Percentiles rank a stretch among this genome's conserved stretches.
phyloP scores from a whole-genome alignment of 2,797 vertebrate species.

The Carduelis carduelis region DNA sequence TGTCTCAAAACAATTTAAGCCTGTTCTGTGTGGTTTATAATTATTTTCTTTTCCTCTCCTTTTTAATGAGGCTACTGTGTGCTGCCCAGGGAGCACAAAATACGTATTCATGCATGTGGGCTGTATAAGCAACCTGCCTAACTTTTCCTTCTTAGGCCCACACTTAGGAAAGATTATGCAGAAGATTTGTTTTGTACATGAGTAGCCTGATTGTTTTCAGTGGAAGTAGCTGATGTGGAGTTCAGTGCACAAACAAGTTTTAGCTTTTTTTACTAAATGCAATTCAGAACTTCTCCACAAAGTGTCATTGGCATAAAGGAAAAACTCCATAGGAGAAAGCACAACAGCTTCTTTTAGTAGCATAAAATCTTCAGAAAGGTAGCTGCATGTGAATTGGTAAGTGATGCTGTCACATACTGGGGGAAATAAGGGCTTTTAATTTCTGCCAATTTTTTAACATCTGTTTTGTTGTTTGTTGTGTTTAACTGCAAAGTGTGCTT shows the following conservation, averaged over 20 bases:
- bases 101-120: not conserved
- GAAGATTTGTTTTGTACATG: not conserved
- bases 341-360: not conserved
- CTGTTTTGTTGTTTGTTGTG: not conserved
- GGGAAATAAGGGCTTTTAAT: not conserved
- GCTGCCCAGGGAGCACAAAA: not conserved
- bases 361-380: not conserved
- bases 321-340: not conserved
- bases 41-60: constrained; percentile 18
- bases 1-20: not conserved
- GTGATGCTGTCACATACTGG: not conserved
- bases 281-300: constrained; percentile 64
- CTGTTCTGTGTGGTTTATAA: constrained; percentile 9
- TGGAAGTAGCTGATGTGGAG: not conserved
- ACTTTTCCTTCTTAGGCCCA: constrained; percentile 8
- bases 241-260: not conserved
- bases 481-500: not conserved
- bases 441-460: not conserved
- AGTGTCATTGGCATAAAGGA: constrained; percentile 62
- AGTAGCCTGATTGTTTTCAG: not conserved
- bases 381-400: not conserved
- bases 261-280: constrained; percentile 3
- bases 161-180: constrained; percentile 6
- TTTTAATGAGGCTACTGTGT: constrained; percentile 5
- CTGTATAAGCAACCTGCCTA: constrained; percentile 12